phyloP scores from a whole-genome alignment of 1,140 invertebrate genomes.

The Drosophila navojoa region DNA sequence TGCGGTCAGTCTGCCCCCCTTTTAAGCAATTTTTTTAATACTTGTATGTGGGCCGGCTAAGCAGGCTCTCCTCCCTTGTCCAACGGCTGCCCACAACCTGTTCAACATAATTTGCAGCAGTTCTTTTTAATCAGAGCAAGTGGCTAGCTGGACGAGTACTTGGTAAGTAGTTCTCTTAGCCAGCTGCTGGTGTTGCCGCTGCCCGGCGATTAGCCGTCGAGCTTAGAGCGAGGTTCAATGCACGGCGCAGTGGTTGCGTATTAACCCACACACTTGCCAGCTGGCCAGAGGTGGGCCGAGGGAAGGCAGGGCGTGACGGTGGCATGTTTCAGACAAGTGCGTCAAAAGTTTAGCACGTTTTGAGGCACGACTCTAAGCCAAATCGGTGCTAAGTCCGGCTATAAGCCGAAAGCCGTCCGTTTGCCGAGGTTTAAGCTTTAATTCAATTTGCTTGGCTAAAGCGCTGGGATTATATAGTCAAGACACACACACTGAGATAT shows the following conservation, averaged over 20 bases:
- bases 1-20: constrained; percentile 50
- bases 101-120: constrained; percentile 61
- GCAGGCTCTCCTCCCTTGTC: constrained; percentile 18
- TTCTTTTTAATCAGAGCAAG: constrained; percentile 78
- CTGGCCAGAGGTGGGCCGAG: too few species aligned
- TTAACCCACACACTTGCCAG: constrained; percentile 6
- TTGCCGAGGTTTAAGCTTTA: constrained; percentile 66
- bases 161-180: constrained; percentile 9
- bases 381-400: constrained; percentile 68
- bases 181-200: constrained; percentile 30
- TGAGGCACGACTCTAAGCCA: constrained; percentile 52
- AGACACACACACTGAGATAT: constrained; percentile 7
- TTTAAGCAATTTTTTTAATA: not conserved
- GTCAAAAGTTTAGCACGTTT: constrained; percentile 61
- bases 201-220: constrained; percentile 62
- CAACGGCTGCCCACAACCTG: constrained; percentile 47
- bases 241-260: constrained; percentile 50
- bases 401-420: constrained; percentile 28
- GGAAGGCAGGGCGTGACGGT: not conserved
- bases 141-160: constrained; percentile 50
- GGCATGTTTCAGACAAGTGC: constrained; percentile 23
- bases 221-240: constrained; percentile 58
- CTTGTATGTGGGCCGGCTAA: constrained; percentile 53
- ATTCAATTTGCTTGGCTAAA: constrained; percentile 77
- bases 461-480: constrained; percentile 66